phyloP scores from a whole-genome alignment of 2,113 vertebrate genomes.

The Marcusenius ussheri region DNA sequence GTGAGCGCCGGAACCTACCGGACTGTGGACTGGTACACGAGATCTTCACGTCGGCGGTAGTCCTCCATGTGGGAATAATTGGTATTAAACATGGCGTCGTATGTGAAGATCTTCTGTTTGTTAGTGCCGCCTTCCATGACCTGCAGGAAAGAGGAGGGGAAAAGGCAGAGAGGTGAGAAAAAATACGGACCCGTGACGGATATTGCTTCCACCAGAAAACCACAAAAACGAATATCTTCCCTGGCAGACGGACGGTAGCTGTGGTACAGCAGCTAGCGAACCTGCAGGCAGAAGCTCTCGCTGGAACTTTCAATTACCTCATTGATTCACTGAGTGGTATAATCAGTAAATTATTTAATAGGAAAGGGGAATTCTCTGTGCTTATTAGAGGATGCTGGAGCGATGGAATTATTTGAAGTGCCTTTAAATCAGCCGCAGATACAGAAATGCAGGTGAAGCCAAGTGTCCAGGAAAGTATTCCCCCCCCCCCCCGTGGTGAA shows the following conservation, averaged over 20 bases:
- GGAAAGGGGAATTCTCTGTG: conserved; percentile 16
- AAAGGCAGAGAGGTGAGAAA: background rate
- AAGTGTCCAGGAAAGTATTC: background rate
- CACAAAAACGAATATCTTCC: conserved; percentile 26
- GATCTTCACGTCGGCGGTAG: conserved; percentile 83
- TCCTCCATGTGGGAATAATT: conserved; percentile 97
- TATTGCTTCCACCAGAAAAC: conserved; percentile 17
- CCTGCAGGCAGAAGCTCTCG: conserved; percentile 26
- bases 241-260: conserved; percentile 17
- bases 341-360: conserved; percentile 40
- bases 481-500: background rate
- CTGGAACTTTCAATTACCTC: conserved; percentile 41
- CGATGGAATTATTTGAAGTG: background rate
- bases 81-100: conserved; percentile 97
- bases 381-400: conserved; percentile 23
- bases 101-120: conserved; percentile 98
- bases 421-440: background rate
- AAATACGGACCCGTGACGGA: conserved; percentile 2
- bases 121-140: conserved; percentile 93
- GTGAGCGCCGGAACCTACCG: conserved; percentile 63
- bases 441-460: background rate
- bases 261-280: background rate
- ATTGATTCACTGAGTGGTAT: conserved; percentile 44
- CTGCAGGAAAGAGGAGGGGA: conserved; percentile 51
- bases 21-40: conserved; percentile 93